Percentiles rank a stretch among this genome's conserved stretches.
Conservation (phyloP, 30 jellyfish, hydroid and myxozoan species). For the Mastigias papua region DNA sequence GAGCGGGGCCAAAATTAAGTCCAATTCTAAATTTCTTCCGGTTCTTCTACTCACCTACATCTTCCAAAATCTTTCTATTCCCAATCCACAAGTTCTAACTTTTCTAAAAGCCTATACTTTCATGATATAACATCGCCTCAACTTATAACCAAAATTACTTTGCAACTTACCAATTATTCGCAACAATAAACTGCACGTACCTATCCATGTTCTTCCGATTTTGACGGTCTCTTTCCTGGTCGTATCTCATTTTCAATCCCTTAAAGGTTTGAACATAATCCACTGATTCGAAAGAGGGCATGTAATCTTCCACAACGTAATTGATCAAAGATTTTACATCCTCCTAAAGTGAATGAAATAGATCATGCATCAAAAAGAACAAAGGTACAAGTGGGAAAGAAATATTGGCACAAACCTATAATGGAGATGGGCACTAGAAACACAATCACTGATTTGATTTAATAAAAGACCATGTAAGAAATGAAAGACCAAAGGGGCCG, state of each 20-base stretch:
- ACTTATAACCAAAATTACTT: no score
- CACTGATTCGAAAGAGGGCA: constrained; percentile 67
- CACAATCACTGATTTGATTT: no score
- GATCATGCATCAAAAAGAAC: not conserved
- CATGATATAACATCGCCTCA: no score
- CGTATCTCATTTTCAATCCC: constrained; percentile 91
- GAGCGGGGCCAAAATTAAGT: no score
- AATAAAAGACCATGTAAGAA: no score
- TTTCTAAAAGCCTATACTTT: no score
- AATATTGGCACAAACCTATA: not conserved
- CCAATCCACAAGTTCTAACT: no score
- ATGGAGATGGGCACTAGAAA: no score
- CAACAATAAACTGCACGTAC: no score
- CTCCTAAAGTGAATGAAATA: constrained; percentile 68
- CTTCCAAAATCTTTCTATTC: not conserved
- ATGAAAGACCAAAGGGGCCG: no score
- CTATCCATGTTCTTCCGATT: constrained; percentile 71
- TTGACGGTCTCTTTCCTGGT: constrained; percentile 92
- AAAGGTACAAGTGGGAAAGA: not conserved
- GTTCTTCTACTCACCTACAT: not conserved
- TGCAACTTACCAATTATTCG: no score
- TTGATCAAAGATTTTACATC: constrained; percentile 82
- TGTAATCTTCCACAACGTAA: constrained; percentile 89
- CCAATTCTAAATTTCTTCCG: no score
- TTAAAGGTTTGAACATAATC: constrained; percentile 91